phyloP scores from a whole-genome alignment of 2,888 invertebrate genomes.

The Mesorhabditis sp. region DNA sequence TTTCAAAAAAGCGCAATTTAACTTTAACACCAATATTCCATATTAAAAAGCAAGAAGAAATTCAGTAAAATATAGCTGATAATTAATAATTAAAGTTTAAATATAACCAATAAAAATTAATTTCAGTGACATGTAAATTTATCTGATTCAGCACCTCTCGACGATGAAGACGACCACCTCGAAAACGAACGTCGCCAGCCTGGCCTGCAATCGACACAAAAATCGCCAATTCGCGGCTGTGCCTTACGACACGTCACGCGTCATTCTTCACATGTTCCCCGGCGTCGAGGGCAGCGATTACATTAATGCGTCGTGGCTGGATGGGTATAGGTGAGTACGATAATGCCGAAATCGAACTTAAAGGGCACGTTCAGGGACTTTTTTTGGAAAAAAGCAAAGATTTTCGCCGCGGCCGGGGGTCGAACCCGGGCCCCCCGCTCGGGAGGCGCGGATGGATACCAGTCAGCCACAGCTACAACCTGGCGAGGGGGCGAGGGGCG shows the following conservation, averaged over 20 bases:
- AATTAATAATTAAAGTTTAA: no score
- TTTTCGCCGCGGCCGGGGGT: no score
- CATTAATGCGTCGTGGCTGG: slow-evolving; percentile 95
- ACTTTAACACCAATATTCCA: no score
- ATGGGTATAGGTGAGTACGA: slow-evolving; percentile 66
- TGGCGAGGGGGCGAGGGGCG: no score
- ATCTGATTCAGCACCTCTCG: slow-evolving; percentile 72
- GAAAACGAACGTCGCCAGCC: slow-evolving; percentile 88
- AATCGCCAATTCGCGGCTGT: slow-evolving; percentile 95
- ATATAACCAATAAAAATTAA: not conserved
- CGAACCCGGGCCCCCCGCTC: no score
- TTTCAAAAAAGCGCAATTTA: not conserved
- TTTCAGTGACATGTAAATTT: slow-evolving; percentile 2
- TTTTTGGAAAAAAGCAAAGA: no score
- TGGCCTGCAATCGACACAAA: slow-evolving; percentile 95
- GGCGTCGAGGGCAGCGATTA: slow-evolving; percentile 74
- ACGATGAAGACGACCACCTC: slow-evolving; percentile 89
- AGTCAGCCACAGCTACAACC: no score
- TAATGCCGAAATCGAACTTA: no score
- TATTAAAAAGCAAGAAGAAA: no score
- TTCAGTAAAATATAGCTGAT: no score
- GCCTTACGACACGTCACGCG: slow-evolving; percentile 83
- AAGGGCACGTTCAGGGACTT: no score
- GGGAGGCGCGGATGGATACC: no score
- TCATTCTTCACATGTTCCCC: slow-evolving; percentile 30